Evolutionary conservation across 2,113 vertebrate species (phyloP).

Genomic region (Paradoxurus hermaphroditus): DNA sequence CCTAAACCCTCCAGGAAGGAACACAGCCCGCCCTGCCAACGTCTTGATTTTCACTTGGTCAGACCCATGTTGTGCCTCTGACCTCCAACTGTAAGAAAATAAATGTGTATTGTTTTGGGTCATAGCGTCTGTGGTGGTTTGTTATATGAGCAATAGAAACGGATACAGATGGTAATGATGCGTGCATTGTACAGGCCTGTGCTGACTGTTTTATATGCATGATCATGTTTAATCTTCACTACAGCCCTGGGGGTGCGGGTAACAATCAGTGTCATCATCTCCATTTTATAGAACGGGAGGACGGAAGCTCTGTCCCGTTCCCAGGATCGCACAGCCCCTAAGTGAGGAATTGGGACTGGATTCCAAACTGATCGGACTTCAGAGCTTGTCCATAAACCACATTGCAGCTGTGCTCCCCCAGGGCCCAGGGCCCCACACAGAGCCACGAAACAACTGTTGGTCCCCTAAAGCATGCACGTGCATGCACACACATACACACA

Average conservation of each 20-base stretch:
- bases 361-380: neutral
- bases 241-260: neutral
- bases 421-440: neutral
- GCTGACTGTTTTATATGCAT: neutral
- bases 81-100: neutral
- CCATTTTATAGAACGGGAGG: neutral
- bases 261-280: neutral
- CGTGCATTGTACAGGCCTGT: neutral
- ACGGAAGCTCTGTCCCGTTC: neutral
- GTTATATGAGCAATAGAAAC: neutral
- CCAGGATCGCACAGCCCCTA: neutral
- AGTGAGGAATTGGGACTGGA: neutral
- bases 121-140: neutral
- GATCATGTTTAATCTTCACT: neutral
- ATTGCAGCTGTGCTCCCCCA: neutral
- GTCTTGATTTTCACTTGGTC: neutral
- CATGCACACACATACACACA: accelerated
- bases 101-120: neutral
- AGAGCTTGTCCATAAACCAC: neutral
- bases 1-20: neutral
- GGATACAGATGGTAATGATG: accelerated
- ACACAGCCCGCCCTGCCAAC: no score
- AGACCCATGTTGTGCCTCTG: neutral
- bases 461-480: neutral
- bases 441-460: neutral